Evolutionary conservation across 2,888 invertebrate genomes (phyloP).

Genomic region (Ornithoptera priamus): DNA sequence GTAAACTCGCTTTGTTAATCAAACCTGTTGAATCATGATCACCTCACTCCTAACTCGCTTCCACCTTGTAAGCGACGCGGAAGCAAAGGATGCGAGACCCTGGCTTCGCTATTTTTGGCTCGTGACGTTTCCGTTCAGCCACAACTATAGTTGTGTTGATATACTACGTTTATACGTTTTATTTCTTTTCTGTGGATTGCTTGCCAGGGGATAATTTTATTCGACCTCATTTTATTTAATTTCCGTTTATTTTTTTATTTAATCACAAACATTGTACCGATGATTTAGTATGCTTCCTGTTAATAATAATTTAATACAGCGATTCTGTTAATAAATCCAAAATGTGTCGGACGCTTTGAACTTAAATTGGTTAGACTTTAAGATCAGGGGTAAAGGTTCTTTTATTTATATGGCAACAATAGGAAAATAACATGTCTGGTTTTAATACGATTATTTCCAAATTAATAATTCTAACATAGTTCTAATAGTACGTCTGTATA

Average conservation of each 20-base stretch:
- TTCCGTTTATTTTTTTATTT: slow-evolving; percentile 47
- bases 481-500: background rate
- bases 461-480: background rate
- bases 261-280: slow-evolving; percentile 1
- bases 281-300: background rate
- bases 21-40: slow-evolving; percentile 44
- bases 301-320: background rate
- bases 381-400: too few relatives aligned
- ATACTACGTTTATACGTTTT: slow-evolving; percentile 24
- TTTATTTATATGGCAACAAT: background rate
- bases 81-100: slow-evolving; percentile 62
- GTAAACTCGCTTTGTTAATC: slow-evolving; percentile 44
- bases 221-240: slow-evolving; percentile 48
- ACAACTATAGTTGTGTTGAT: slow-evolving; percentile 17
- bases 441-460: background rate
- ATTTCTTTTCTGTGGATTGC: slow-evolving; percentile 39
- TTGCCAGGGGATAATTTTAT: slow-evolving; percentile 46
- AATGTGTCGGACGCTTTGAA: too few relatives aligned
- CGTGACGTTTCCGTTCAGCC: slow-evolving; percentile 54
- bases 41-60: slow-evolving; percentile 41
- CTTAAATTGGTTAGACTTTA: too few relatives aligned
- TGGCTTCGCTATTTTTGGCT: slow-evolving; percentile 71
- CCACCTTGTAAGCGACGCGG: slow-evolving; percentile 61
- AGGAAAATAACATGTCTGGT: background rate
- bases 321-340: too few relatives aligned